Conservation (phyloP, 2,797 vertebrate species). For the Sarcophilus harrisii region DNA sequence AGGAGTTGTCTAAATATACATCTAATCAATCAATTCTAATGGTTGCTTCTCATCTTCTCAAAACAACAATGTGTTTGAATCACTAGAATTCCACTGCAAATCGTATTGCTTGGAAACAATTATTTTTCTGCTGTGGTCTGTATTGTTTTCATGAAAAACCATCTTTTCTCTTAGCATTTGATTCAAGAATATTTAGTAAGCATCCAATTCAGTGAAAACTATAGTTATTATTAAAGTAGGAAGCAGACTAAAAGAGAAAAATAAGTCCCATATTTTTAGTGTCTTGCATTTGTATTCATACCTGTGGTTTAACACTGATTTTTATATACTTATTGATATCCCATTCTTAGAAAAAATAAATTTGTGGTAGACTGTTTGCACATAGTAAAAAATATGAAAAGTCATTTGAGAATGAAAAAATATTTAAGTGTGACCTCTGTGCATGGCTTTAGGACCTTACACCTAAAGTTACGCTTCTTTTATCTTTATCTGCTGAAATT, state of each 20-base stretch:
- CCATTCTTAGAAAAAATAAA: neutral
- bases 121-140: neutral
- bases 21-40: neutral
- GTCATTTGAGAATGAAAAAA: neutral
- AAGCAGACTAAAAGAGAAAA: neutral
- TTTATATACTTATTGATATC: neutral
- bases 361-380: neutral
- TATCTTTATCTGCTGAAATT: neutral
- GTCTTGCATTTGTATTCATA: neutral
- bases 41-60: neutral
- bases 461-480: neutral
- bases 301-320: neutral
- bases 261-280: neutral
- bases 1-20: neutral
- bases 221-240: neutral
- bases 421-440: neutral
- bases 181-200: neutral
- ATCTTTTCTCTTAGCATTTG: neutral
- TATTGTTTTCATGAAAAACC: neutral
- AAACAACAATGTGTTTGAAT: neutral
- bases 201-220: neutral
- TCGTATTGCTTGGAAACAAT: neutral
- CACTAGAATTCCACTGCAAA: neutral
- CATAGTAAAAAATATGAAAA: neutral
- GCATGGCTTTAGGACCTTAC: neutral